Evolutionary conservation across 92 coral and sea anemone species (phyloP).

Genomic region (Phenganax marumi): DNA sequence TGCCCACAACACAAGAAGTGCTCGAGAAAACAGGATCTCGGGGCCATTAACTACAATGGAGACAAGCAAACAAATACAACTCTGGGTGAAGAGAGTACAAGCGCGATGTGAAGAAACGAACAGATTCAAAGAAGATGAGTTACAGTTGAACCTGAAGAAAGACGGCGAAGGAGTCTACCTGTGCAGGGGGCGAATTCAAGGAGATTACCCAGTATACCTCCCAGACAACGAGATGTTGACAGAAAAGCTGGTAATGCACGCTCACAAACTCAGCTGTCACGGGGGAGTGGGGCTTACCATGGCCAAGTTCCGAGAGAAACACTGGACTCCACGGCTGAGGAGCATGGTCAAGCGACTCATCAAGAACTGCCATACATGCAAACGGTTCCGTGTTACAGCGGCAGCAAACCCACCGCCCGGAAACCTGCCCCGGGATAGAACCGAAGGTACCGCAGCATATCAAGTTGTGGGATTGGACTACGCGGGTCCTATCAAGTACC

Average conservation of each 20-base stretch:
- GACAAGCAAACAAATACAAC: slow-evolving; percentile 29
- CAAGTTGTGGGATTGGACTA: too few species aligned
- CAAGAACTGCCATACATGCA: slow-evolving; percentile 46
- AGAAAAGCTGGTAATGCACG: slow-evolving; percentile 45
- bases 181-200: slow-evolving; percentile 56
- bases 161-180: slow-evolving; percentile 44
- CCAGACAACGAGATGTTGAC: slow-evolving; percentile 38
- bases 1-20: slow-evolving; percentile 15
- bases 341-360: slow-evolving; percentile 43
- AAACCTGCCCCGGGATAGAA: slow-evolving; percentile 32
- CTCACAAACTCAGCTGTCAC: slow-evolving; percentile 41
- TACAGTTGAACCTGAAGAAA: slow-evolving; percentile 43
- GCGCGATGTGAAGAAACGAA: slow-evolving; percentile 18
- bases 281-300: slow-evolving; percentile 57
- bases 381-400: slow-evolving; percentile 40
- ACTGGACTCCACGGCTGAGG: slow-evolving; percentile 59
- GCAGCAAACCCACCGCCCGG: slow-evolving; percentile 35
- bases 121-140: slow-evolving; percentile 46
- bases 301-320: slow-evolving; percentile 35
- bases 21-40: slow-evolving; percentile 7
- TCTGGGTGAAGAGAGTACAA: slow-evolving; percentile 41
- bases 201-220: slow-evolving; percentile 56
- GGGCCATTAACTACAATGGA: slow-evolving; percentile 50
- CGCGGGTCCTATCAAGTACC: too few species aligned
- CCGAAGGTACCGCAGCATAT: too few species aligned